Evolutionary conservation across 2,888 invertebrate species (phyloP).

Genomic region (Plebejus argus): DNA sequence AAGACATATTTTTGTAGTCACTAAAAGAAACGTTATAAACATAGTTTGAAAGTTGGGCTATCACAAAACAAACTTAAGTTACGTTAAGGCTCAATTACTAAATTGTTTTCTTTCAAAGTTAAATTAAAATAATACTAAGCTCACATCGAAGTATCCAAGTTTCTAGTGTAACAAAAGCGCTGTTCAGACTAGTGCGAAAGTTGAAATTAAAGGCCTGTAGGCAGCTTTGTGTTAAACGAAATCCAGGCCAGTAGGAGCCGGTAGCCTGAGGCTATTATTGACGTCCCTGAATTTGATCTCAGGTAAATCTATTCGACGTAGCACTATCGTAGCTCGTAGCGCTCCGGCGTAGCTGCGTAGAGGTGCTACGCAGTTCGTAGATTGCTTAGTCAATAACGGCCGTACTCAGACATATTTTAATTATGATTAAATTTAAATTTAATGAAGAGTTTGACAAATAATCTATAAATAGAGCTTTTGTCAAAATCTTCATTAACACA

Average conservation of each 20-base stretch:
- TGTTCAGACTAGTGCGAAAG: not conserved
- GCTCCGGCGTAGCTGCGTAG: not conserved
- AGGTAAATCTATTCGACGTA: not conserved
- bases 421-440: too few species aligned
- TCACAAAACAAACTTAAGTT: not conserved
- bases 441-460: too few species aligned
- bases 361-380: not conserved
- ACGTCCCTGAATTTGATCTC: not conserved
- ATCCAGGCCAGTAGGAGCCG: not conserved
- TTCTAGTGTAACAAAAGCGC: not conserved
- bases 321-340: not conserved
- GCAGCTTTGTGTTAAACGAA: not conserved
- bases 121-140: too few species aligned
- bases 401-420: too few species aligned
- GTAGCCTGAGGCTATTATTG: not conserved
- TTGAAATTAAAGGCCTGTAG: not conserved
- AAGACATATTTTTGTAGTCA: too few species aligned
- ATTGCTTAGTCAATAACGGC: not conserved
- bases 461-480: too few species aligned
- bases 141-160: not conserved
- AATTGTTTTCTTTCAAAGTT: not conserved
- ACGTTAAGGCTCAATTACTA: not conserved
- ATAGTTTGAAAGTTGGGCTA: too few species aligned
- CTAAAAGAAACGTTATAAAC: too few species aligned
- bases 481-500: too few species aligned